phyloP scores from a whole-genome alignment of 2,113 vertebrate species.

The Otocyon megalotis region DNA sequence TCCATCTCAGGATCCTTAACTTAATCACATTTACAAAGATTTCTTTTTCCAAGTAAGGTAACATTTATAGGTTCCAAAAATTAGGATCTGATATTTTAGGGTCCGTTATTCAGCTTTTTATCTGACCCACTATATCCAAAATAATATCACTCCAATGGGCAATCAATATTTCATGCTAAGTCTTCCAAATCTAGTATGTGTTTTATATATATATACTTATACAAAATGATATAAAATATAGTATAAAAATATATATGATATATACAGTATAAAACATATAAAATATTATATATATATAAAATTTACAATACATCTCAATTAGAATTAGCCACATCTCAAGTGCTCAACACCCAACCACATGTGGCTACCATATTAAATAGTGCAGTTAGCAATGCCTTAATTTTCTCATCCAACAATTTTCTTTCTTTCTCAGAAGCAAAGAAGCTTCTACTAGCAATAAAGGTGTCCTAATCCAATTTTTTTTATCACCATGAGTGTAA shows the following conservation, averaged over 20 bases:
- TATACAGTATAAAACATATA: not conserved
- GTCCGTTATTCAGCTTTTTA: not conserved
- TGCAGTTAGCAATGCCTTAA: not conserved
- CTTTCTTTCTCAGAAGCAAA: constrained; percentile 17
- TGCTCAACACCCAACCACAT: not conserved
- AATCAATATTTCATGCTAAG: not conserved
- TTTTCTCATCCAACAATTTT: constrained; percentile 46
- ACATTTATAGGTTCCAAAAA: not conserved
- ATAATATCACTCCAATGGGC: not conserved
- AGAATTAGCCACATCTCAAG: not conserved
- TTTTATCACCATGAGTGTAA: not conserved
- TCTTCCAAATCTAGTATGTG: not conserved
- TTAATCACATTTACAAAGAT: not conserved
- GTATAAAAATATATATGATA: not conserved
- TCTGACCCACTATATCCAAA: not conserved
- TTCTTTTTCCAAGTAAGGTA: not conserved
- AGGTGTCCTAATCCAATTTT: not conserved
- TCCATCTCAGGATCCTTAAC: not conserved
- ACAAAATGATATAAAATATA: not conserved
- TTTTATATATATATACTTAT: not conserved
- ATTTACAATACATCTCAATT: not conserved
- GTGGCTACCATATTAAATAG: not conserved
- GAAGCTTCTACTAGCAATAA: not conserved
- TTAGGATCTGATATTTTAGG: not conserved
- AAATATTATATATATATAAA: not conserved